A percentile compares a stretch with the other conserved stretches of the same genome.
phyloP scores from a whole-genome alignment of 2,797 vertebrate species.

The Galagoides demidoff region DNA sequence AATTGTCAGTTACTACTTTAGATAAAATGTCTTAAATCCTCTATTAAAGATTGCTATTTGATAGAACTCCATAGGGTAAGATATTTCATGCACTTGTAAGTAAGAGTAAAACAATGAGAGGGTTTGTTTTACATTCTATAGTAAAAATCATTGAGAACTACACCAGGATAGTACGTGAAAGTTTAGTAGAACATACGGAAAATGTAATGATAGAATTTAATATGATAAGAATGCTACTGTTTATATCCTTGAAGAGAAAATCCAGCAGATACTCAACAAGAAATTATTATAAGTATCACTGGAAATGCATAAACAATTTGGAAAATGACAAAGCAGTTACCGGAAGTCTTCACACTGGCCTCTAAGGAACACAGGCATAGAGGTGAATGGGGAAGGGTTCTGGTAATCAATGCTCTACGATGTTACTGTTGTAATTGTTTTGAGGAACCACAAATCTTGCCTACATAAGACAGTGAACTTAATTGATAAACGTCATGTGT shows the following conservation, averaged over 20 bases:
- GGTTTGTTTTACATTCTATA: background rate
- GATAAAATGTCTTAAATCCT: background rate
- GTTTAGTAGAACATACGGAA: constrained; percentile 8
- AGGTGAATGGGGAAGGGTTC: background rate
- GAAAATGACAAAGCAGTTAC: background rate
- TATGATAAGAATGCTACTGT: background rate
- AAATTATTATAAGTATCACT: background rate
- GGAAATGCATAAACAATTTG: background rate
- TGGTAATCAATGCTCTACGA: background rate
- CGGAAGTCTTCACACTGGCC: background rate
- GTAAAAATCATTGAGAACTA: background rate
- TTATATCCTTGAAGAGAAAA: constrained; percentile 14
- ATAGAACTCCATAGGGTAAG: background rate
- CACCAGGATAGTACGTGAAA: background rate
- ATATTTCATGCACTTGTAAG: background rate
- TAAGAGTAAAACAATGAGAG: constrained; percentile 6
- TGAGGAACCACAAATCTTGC: background rate
- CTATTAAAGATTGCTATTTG: background rate
- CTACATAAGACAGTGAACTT: background rate
- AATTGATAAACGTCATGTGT: background rate
- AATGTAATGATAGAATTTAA: background rate
- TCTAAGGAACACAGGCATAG: background rate
- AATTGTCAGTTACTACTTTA: background rate
- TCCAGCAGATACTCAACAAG: background rate
- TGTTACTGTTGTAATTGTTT: background rate